Base-by-base conservation (phyloP, 2,113 vertebrate genomes). In the Pseudolaguvia tuberculata region DNA sequence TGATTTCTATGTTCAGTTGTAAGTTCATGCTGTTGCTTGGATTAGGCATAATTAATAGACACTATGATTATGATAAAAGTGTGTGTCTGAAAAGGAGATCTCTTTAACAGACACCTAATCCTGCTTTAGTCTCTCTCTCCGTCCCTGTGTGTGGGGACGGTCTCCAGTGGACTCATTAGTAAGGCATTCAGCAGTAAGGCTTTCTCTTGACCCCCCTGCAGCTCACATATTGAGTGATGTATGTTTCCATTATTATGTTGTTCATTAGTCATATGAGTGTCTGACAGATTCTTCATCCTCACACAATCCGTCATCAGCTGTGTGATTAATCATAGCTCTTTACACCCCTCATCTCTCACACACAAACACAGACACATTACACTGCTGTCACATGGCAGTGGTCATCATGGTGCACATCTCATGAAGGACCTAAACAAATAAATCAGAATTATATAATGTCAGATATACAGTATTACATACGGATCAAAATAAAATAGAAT, bases 101-200 rank as follows among this genome's bases (percentile, higher is more conserved):
- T 87, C 88, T 84, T 88, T 90, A 89, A 90, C 84, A 87, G 88
- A 86, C 80, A 88, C 81, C 87, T 90, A 90, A 90, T 86, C 87
- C 88, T 84, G 78, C 81, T 84, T 85, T 86, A 88, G 88, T 83
- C 81, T 77, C 85, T 77, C 81, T 75, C 77, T 76, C 70, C 70
- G 23, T 20, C 56, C 85, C 85, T 81, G 85, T 89, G 89, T 87
- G 85, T 89, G 69, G 76, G 79, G 79, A 74, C 69, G 78, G 88
- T 91, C 83, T 92, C 87, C 84, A 79, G 87, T 88, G 87, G 87
- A 87, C 89, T 92, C 87, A 91, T 92, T 89, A 92, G 89, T 77
- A 76, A 81, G 80, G 76, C 78, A 79, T 82, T 82, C 82, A 85
- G 80, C 75, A 72, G 81, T 78, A 71, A 80, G 87, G 82, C 84